phyloP scores from a whole-genome alignment of 2,797 vertebrate genomes.

The Micrastur ruficollis region DNA sequence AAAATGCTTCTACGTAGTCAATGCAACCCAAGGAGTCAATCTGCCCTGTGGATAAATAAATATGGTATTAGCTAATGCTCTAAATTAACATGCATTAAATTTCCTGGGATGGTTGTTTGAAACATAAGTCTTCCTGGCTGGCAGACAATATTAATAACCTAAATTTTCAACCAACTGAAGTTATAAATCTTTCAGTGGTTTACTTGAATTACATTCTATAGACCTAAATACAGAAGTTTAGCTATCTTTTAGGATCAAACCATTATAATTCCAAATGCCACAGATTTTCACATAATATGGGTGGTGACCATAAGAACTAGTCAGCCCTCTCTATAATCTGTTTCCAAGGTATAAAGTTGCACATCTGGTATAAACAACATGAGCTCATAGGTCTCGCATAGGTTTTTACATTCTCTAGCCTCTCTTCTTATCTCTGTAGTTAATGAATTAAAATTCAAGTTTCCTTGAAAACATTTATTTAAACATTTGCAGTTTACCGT shows the following conservation, averaged over 20 bases:
- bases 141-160: background rate
- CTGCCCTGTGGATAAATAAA: slow-evolving; percentile 47
- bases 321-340: background rate
- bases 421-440: background rate
- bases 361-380: background rate
- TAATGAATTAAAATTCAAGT: background rate
- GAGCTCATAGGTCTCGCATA: background rate
- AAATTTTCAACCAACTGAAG: slow-evolving; percentile 15
- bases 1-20: slow-evolving; percentile 39
- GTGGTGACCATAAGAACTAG: background rate
- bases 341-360: slow-evolving; percentile 41
- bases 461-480: background rate
- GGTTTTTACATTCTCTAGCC: background rate
- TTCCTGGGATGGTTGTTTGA: background rate
- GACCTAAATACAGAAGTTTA: background rate
- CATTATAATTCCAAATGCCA: background rate
- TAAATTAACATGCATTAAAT: slow-evolving; percentile 56
- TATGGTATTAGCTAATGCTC: slow-evolving; percentile 54
- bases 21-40: slow-evolving; percentile 44
- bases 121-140: slow-evolving; percentile 11
- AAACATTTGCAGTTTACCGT: background rate
- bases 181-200: background rate
- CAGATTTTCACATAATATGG: background rate
- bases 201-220: background rate
- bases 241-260: background rate